A percentile compares a stretch with the other conserved stretches of the same genome.
Conservation (phyloP, 2,888 invertebrate genomes). For the Hoplodrina ambigua region DNA sequence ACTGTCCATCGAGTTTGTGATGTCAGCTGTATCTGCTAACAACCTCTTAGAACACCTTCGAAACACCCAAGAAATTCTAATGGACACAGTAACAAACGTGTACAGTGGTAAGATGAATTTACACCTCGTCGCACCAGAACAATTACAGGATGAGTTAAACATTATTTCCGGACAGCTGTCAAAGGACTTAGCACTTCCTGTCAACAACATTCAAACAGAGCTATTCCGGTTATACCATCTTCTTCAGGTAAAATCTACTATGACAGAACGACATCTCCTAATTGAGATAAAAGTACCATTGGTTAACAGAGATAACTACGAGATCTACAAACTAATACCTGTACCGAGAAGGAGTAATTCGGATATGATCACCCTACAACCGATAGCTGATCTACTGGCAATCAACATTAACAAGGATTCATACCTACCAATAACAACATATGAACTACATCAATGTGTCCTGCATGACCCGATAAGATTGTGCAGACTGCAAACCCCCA, state of each 20-base stretch:
- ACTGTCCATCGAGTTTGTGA: slow-evolving; percentile 22
- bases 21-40: slow-evolving; percentile 26
- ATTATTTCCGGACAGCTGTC: slow-evolving; percentile 33
- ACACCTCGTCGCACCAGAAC: slow-evolving; percentile 43
- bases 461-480: not conserved
- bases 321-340: slow-evolving; percentile 31
- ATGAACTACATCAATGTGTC: slow-evolving; percentile 28
- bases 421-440: slow-evolving; percentile 25
- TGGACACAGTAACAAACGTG: slow-evolving; percentile 44
- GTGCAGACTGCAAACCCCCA: slow-evolving; percentile 1
- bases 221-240: slow-evolving; percentile 11
- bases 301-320: slow-evolving; percentile 43
- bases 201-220: slow-evolving; percentile 11
- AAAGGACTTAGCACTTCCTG: slow-evolving; percentile 29
- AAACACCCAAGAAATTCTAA: slow-evolving; percentile 31
- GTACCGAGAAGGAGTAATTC: slow-evolving; percentile 16
- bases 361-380: slow-evolving; percentile 42
- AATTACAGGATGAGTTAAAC: slow-evolving; percentile 33
- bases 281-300: slow-evolving; percentile 56
- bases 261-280: slow-evolving; percentile 44
- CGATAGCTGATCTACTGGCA: slow-evolving; percentile 46
- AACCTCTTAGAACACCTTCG: slow-evolving; percentile 29
- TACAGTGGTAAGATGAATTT: slow-evolving; percentile 44
- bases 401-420: slow-evolving; percentile 42
- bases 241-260: slow-evolving; percentile 31